Evolutionary conservation across 2,113 vertebrate genomes (phyloP), one percentile per base, ranked within the genome.

Genomic region (Oryzias celebensis): DNA sequence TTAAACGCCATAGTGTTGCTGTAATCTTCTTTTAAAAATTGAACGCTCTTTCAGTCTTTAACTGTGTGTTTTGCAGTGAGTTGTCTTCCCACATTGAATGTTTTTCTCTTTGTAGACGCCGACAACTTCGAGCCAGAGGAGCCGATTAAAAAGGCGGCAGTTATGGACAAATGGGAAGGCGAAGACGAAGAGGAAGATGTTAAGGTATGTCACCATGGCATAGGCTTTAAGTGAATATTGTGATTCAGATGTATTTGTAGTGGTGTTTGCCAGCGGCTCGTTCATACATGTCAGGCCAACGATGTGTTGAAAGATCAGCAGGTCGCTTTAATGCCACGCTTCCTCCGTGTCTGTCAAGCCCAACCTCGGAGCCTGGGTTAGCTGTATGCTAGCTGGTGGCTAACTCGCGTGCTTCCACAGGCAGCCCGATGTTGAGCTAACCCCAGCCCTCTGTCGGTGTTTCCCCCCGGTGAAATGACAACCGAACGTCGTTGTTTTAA

Each of bases 111-210:
- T 81, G 49, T 85, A 97, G 95, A 95, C 85, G 92, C 91, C 62
- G 95, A 96, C 41, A 92, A 71, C 82, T 96, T 96, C 91, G 92
- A 95, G 82, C 80, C 46, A 82, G 91, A 91, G 56, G 94, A 93
- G 78, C 89, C 90, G 77, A 72, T 70, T 62, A 69, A 69, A 71
- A 89, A 79, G 75, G 73, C 87, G 84, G 71, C 73, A 59, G 86
- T 15, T 52, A 73, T 75, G 57, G 94, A 96, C 86, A 94, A 91
- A 84, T 96, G 95, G 95, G 94, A 95, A 90, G 95, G 94, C 85
- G 95, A 96, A 70, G 95, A 96, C 87, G 94, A 96, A 75, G 95
- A 96, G 0, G 95, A 95, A 56, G 94, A 95, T 8, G 93, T 96
- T 84, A 96, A 95, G 94, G 95, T 96, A 85, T 48, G n/a, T 16